Conservation (phyloP, 2,888 invertebrate genomes). For the Tinea pellionella region DNA sequence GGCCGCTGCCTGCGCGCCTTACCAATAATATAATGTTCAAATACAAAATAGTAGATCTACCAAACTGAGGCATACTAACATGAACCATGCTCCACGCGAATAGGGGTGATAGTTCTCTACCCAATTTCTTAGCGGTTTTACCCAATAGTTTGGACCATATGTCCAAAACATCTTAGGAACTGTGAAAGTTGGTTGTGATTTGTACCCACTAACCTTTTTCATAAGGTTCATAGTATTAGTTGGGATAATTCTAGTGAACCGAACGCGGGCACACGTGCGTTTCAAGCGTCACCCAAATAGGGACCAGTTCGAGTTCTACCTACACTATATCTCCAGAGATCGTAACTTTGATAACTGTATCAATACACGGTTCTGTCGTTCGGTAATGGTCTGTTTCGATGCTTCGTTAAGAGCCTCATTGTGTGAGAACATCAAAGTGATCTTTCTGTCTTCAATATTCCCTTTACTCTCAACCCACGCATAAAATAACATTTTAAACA, state of each 20-base stretch:
- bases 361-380: slow-evolving; percentile 34
- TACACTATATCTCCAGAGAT: slow-evolving; percentile 31
- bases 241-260: not conserved
- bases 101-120: not conserved
- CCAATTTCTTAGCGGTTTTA: not conserved
- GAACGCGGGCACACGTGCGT: slow-evolving; percentile 49
- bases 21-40: slow-evolving; percentile 32
- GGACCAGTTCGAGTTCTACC: slow-evolving; percentile 34
- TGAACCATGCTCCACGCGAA: not conserved
- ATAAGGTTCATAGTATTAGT: not conserved
- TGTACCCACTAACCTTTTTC: not conserved
- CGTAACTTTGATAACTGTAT: slow-evolving; percentile 48
- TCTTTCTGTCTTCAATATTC: not conserved
- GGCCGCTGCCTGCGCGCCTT: slow-evolving; percentile 46
- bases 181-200: not conserved
- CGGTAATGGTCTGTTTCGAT: slow-evolving; percentile 30
- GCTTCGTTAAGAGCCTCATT: slow-evolving; percentile 24
- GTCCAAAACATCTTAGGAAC: not conserved
- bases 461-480: slow-evolving; percentile 1
- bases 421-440: slow-evolving; percentile 10
- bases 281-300: slow-evolving; percentile 57
- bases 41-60: slow-evolving; percentile 30
- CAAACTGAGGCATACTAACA: not conserved
- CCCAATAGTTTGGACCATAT: not conserved
- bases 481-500: not conserved